Base-by-base conservation (phyloP, 2,797 vertebrate species). In the Macroramphosus scolopax region DNA sequence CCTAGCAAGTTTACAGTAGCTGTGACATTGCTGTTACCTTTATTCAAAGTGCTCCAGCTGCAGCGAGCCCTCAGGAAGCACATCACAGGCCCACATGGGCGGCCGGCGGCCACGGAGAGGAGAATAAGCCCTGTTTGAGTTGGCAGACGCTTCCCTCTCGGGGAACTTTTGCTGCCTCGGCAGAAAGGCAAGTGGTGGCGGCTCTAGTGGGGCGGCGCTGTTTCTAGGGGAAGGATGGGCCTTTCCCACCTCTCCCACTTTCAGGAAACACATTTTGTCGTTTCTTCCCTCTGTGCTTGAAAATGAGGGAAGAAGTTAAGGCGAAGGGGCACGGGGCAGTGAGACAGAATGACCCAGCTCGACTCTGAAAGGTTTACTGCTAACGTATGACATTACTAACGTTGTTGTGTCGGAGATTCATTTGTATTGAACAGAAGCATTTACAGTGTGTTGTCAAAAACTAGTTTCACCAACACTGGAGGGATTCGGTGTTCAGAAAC, bases 221-320 rank as follows among this genome's bases (percentile, higher is more conserved):
- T 87, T 91, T 91, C 91, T 72, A 47, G 35, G 61, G 89, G 89
- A 94, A 94, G 92, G 91, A 93, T 93, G 91, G 92, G 86, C 90
- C 92, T 93, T 94, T 87, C 83, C 93, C 93, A 93, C 92, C 92
- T 94, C 93, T 93, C 91, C 90, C 91, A 86, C 84, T 93, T 89
- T 91, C 93, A 95, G 95, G 95, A 97, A 98, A 95, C 95, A 96
- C 92, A 96, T 96, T 95, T 95, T 75, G 89, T 89, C 87, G 87
- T 91, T 88, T 90, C 90, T 89, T 88, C 66, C 78, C 75, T 81
- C 68, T 18, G 50, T 53, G 77, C 65, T 77, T 77, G 70, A 68
- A 79, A 75, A 58, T 43, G 26, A 53, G 78, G 72, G 54, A 68
- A 62, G 55, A 71, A 58, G 63, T 62, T 42, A 15, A 75, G 74